Evolutionary conservation across 2,113 vertebrate species (phyloP).

Genomic region (Emydocephalus ijimae): DNA sequence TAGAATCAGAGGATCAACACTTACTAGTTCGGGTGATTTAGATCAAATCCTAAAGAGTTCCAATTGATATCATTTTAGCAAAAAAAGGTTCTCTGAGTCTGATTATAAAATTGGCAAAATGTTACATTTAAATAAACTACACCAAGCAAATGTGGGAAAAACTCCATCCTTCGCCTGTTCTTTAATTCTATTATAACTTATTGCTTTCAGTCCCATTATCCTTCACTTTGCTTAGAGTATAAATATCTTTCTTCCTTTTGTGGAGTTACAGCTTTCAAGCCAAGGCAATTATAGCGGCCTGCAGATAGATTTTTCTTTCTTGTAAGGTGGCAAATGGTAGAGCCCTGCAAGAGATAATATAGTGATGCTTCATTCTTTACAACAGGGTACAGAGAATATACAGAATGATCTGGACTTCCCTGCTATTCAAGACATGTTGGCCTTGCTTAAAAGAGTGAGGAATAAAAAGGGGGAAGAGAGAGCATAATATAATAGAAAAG

Average conservation of each 20-base stretch:
- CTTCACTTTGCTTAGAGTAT: neutral
- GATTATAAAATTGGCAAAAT: neutral
- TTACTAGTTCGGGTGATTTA: neutral
- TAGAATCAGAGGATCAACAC: neutral
- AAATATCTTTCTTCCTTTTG: constrained; percentile 17
- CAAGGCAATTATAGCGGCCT: constrained; percentile 35
- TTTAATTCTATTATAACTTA: neutral
- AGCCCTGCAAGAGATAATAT: constrained; percentile 31
- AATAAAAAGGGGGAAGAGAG: neutral
- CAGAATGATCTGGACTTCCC: constrained; percentile 32
- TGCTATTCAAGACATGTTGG: constrained; percentile 37
- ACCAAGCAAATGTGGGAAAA: neutral
- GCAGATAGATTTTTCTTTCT: constrained; percentile 25
- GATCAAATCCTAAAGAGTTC: neutral
- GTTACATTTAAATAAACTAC: neutral
- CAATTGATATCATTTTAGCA: neutral
- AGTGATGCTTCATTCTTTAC: constrained; percentile 38
- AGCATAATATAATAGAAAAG: constrained; percentile 24
- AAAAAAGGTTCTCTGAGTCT: neutral
- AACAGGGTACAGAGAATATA: constrained; percentile 45
- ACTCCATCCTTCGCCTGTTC: neutral
- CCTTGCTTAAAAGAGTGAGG: constrained; percentile 33
- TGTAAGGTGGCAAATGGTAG: constrained; percentile 42
- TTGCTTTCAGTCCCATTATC: constrained; percentile 2
- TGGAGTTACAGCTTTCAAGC: constrained; percentile 38